Evolutionary conservation across 2,113 vertebrate species (phyloP).

Genomic region (Leiothrix lutea): DNA sequence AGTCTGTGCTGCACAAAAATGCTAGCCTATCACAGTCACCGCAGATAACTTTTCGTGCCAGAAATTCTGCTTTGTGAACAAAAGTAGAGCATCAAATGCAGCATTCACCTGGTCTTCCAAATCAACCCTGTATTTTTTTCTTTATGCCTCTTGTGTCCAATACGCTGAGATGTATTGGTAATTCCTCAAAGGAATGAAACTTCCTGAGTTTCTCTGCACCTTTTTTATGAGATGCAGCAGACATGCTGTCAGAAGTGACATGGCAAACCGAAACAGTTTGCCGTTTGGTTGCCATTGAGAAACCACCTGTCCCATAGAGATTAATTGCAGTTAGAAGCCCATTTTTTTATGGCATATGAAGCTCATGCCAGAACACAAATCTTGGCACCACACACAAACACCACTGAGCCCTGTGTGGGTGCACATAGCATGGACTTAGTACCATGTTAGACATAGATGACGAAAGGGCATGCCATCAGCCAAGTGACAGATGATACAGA

Average conservation of each 20-base stretch:
- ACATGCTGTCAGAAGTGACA: neutral
- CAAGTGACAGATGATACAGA: neutral
- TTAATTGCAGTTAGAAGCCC: neutral
- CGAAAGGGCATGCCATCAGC: neutral
- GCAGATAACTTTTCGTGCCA: neutral
- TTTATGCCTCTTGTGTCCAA: neutral
- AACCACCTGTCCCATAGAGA: neutral
- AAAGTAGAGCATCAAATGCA: neutral
- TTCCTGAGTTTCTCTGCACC: neutral
- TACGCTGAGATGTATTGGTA: neutral
- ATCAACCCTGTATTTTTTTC: neutral
- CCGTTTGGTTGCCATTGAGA: neutral
- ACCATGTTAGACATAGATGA: neutral
- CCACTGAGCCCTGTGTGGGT: neutral
- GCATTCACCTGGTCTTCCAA: neutral
- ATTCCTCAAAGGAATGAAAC: neutral
- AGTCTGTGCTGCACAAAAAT: neutral
- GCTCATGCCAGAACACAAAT: neutral
- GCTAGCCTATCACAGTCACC: neutral
- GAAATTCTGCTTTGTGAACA: neutral
- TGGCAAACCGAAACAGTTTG: neutral
- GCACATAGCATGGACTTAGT: neutral
- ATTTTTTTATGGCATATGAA: neutral
- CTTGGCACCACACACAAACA: neutral
- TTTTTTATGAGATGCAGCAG: neutral